These are phyloP conservation scores for Melanotaenia trifasciata DNA, from an alignment of 2,797 vertebrate genomes.

Conservation along the genomic window DNA sequence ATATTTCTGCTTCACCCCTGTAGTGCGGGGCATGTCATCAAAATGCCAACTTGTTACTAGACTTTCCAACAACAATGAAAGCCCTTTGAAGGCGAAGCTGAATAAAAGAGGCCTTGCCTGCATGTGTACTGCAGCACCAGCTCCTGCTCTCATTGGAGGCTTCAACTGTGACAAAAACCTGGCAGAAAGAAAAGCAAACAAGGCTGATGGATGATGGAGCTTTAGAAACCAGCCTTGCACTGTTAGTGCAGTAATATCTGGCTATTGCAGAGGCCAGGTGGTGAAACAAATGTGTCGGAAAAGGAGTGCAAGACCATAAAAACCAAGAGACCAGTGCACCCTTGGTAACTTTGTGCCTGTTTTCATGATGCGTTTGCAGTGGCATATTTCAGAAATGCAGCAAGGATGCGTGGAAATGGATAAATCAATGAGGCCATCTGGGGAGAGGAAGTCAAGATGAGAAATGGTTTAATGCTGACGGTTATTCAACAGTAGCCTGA, in stretches of 20 bases:
- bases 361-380: slow-evolving; percentile 56
- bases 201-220: not conserved
- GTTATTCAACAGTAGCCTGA: slow-evolving; percentile 65
- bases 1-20: slow-evolving; percentile 23
- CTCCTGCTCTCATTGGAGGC: slow-evolving; percentile 43
- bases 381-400: slow-evolving; percentile 70
- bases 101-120: slow-evolving; percentile 51
- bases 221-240: slow-evolving; percentile 34
- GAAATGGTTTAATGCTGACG: slow-evolving; percentile 63
- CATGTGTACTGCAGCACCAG: slow-evolving; percentile 55
- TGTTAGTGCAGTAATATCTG: slow-evolving; percentile 55
- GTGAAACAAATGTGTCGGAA: slow-evolving; percentile 44
- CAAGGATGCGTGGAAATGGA: slow-evolving; percentile 67
- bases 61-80: slow-evolving; percentile 46
- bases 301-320: slow-evolving; percentile 21
- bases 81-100: slow-evolving; percentile 62
- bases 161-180: slow-evolving; percentile 42
- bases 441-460: slow-evolving; percentile 73
- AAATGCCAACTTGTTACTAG: slow-evolving; percentile 43
- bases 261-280: slow-evolving; percentile 50
- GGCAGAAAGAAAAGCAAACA: not conserved
- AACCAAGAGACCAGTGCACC: slow-evolving; percentile 32
- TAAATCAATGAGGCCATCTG: slow-evolving; percentile 76
- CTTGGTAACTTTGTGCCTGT: slow-evolving; percentile 37
- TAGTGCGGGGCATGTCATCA: slow-evolving; percentile 25